Base-by-base conservation (phyloP, 1,140 invertebrate genomes). In the Conus betulinus region DNA sequence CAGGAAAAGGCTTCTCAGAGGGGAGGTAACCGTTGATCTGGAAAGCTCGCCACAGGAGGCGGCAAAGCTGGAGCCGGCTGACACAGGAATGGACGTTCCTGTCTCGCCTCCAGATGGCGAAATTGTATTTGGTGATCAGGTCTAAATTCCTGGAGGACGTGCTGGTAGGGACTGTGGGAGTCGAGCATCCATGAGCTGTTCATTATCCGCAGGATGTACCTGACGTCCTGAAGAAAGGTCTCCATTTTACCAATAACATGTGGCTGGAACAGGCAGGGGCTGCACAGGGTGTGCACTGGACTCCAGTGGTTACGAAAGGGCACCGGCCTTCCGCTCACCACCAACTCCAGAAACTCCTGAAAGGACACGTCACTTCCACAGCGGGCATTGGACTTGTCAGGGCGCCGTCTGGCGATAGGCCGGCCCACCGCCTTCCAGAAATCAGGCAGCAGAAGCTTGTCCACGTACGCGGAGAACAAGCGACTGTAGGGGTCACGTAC, bases 401-500 rank as follows among this genome's bases (percentile, higher is more conserved):
- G 27, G 23, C 74, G 55, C 25, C 55, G 60, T 17, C n/a, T 74
- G 15, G 90, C 71, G 25, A 91, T 89, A 51, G 67, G 52, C n/a
- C n/a, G 51, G 20, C 87, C 89, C 6, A 52, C 27, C 17, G 39
- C 39, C 39, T 39, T 39, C 39, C 39, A n/a, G n/a, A n/a, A n/a
- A n/a, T n/a, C n/a, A n/a, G n/a, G n/a, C n/a, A n/a, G n/a, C n/a
- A n/a, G n/a, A n/a, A n/a, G n/a, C n/a, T n/a, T n/a, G 85, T 91
- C 91, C 25, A 91, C 52, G 63, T 89, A 91, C 13, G 91, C 91
- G 3, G 91, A 91, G 88, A 86, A 91, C 57, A 91, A 85, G 51
- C 91, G n/a, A 25, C 86, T 55, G 57, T 88, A 90, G 11, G 91
- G 91, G 15, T 91, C 88, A 52, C 91, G 84, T 5, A 85, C 85